Conservation (phyloP, 2,888 invertebrate species). For the Pandemis heparana region DNA sequence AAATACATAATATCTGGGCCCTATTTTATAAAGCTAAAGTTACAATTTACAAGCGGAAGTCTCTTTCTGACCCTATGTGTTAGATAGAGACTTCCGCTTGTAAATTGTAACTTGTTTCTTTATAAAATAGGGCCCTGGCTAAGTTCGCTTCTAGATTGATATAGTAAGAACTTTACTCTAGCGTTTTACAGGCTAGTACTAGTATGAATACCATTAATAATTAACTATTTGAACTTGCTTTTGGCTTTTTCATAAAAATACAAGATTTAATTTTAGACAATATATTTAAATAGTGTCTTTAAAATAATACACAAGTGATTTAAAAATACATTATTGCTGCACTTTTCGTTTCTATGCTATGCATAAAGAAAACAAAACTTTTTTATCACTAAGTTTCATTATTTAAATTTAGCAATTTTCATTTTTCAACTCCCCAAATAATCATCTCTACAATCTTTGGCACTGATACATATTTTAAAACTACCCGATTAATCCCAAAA, state of each 20-base stretch:
- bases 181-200: background rate
- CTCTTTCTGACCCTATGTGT: no score
- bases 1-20: background rate
- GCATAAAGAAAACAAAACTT: background rate
- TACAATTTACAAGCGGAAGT: no score
- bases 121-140: no score
- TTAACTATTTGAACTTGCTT: conserved; percentile 24
- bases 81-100: no score
- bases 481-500: conserved; percentile 22
- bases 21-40: no score
- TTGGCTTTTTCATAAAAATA: conserved; percentile 24
- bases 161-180: background rate
- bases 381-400: background rate
- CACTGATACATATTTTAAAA: conserved; percentile 34
- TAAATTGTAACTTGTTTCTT: no score
- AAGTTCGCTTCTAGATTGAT: conserved; percentile 3
- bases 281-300: background rate
- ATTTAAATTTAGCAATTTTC: background rate
- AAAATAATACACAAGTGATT: background rate
- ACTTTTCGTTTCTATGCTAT: background rate
- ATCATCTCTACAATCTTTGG: conserved; percentile 41
- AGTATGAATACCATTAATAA: background rate
- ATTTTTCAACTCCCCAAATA: background rate
- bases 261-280: conserved; percentile 13
- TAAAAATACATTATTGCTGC: background rate